A percentile compares a stretch with the other conserved stretches of the same genome.
phyloP scores from a whole-genome alignment of 2,113 vertebrate species.

The Panthera tigris region DNA sequence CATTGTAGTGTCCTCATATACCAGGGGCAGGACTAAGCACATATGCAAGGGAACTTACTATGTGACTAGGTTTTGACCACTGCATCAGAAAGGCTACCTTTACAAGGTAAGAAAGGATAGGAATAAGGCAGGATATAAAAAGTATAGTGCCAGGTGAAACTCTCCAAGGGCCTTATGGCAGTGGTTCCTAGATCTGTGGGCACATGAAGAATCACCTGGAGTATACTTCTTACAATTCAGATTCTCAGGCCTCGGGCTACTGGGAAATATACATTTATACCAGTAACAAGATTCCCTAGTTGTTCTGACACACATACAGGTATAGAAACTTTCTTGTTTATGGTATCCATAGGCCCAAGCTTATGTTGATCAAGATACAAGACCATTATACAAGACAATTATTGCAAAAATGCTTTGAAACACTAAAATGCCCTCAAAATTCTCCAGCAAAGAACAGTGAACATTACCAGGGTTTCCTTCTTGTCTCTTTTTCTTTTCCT shows the following conservation, averaged over 20 bases:
- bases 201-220: neutral
- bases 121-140: neutral
- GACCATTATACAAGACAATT: neutral
- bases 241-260: neutral
- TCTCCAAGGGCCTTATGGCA: neutral
- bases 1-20: neutral
- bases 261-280: neutral
- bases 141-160: neutral
- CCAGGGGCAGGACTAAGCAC: neutral
- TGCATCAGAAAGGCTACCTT: neutral
- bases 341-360: neutral
- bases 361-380: neutral
- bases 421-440: neutral
- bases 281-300: neutral
- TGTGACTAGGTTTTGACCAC: neutral
- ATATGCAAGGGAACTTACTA: accelerated
- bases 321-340: neutral
- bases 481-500: neutral
- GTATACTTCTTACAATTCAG: neutral
- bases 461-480: neutral
- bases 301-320: neutral
- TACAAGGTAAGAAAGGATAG: neutral
- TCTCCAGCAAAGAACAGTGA: neutral
- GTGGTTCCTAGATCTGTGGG: neutral
- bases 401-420: neutral